These are phyloP conservation scores for Macaria liturata DNA, from an alignment of 2,888 invertebrate species.

Conservation along the genomic window DNA sequence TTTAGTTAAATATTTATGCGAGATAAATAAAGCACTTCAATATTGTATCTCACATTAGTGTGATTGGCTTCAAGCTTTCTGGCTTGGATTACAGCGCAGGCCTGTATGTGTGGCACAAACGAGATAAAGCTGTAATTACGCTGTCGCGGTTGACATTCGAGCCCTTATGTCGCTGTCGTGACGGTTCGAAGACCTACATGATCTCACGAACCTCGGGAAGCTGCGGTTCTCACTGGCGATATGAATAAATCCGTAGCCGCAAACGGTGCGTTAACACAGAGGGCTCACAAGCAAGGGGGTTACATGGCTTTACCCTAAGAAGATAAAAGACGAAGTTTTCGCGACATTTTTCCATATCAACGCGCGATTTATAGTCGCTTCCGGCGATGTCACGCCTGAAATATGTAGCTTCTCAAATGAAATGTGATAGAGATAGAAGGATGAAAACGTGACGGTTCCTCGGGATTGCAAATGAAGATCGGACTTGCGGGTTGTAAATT, in stretches of 20 bases:
- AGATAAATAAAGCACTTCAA: constrained; percentile 26
- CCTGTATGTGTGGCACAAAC: constrained; percentile 49
- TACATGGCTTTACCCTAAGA: constrained; percentile 48
- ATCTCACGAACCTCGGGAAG: constrained; percentile 67
- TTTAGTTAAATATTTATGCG: constrained; percentile 19
- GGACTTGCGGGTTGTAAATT: constrained; percentile 24
- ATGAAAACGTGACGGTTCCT: constrained; percentile 46
- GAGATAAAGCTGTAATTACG: constrained; percentile 62
- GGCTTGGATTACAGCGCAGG: constrained; percentile 31
- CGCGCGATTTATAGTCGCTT: constrained; percentile 63
- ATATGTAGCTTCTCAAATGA: constrained; percentile 58
- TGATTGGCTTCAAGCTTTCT: constrained; percentile 24
- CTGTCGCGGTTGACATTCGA: constrained; percentile 71
- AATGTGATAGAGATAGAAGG: constrained; percentile 53
- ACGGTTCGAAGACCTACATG: constrained; percentile 52
- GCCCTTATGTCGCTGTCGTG: constrained; percentile 43
- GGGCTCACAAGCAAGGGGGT: constrained; percentile 14
- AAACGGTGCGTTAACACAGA: constrained; percentile 47
- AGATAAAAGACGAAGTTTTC: constrained; percentile 60
- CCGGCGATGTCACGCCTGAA: constrained; percentile 62
- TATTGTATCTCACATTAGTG: constrained; percentile 24
- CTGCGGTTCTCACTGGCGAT: constrained; percentile 62
- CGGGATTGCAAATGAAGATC: constrained; percentile 21
- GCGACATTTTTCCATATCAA: constrained; percentile 64
- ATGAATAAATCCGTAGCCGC: constrained; percentile 47